Conservation (phyloP, 2,797 vertebrate species). For the Buphagus erythrorhynchus region DNA sequence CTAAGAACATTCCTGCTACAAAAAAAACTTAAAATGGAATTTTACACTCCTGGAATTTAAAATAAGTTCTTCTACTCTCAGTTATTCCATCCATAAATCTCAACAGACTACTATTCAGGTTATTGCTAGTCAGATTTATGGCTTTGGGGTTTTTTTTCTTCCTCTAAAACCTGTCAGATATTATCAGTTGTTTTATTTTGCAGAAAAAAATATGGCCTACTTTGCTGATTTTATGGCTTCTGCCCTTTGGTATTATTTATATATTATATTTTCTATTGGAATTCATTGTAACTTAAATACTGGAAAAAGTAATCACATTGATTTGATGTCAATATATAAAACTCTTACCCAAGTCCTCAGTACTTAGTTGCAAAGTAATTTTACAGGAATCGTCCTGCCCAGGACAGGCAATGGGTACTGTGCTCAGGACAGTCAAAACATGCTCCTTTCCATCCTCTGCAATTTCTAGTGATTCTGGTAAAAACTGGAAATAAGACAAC, state of each 20-base stretch:
- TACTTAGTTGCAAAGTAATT: slow-evolving; percentile 77
- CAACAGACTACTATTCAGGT: background rate
- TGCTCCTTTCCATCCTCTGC: slow-evolving; percentile 81
- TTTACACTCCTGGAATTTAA: background rate
- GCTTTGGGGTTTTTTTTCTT: background rate
- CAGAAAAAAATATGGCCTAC: background rate
- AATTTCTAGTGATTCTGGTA: slow-evolving; percentile 80
- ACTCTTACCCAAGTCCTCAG: slow-evolving; percentile 79
- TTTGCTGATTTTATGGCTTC: background rate
- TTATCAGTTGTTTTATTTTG: background rate
- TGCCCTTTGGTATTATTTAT: background rate
- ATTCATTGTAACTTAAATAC: background rate
- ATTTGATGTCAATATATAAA: background rate
- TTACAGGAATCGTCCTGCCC: slow-evolving; percentile 71
- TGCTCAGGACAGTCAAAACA: slow-evolving; percentile 76
- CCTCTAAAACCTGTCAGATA: background rate
- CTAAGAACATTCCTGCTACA: background rate
- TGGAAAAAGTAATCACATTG: background rate
- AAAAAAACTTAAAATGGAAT: background rate
- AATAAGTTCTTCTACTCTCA: background rate
- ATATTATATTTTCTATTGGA: background rate
- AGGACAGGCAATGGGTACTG: slow-evolving; percentile 80
- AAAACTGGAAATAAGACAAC: slow-evolving; percentile 75
- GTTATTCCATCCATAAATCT: slow-evolving; percentile 2
- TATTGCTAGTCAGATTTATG: background rate